phyloP scores from a whole-genome alignment of 1,140 invertebrate species.

The Drosophila ohnishii region DNA sequence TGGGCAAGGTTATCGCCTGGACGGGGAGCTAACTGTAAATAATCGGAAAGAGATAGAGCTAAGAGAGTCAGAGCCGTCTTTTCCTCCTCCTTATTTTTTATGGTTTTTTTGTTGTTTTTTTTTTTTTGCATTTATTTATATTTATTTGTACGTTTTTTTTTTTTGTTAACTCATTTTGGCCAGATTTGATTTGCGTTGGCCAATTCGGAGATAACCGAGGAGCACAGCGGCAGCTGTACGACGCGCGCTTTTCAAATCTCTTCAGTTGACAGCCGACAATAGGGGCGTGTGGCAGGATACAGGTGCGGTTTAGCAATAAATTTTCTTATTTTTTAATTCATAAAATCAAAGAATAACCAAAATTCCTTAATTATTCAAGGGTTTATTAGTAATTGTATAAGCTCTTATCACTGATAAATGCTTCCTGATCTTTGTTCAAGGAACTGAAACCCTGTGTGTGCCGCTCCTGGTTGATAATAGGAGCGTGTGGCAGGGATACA shows the following conservation, averaged over 20 bases:
- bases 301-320: constrained; percentile 14
- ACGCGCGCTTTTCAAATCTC: constrained; percentile 17
- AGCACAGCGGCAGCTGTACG: constrained; percentile 3
- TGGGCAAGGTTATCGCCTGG: constrained; percentile 67
- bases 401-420: no score
- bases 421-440: not conserved
- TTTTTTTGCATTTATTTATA: constrained; percentile 10
- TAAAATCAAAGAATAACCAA: no score
- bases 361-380: no score
- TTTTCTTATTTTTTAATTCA: no score
- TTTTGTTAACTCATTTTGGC: constrained; percentile 20
- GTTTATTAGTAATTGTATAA: no score
- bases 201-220: constrained; percentile 17
- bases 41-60: constrained; percentile 57
- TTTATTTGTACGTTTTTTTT: not conserved
- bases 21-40: constrained; percentile 61
- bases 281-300: constrained; percentile 27
- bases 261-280: constrained; percentile 6
- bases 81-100: not conserved
- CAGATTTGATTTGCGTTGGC: constrained; percentile 14
- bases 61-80: not conserved
- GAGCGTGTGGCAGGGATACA: no score
- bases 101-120: not conserved
- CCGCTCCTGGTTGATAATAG: no score
- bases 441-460: no score